A percentile compares a stretch with the other conserved stretches of the same genome.
Evolutionary conservation across 2,888 invertebrate genomes (phyloP).

Genomic region (Hylaea fasciaria): DNA sequence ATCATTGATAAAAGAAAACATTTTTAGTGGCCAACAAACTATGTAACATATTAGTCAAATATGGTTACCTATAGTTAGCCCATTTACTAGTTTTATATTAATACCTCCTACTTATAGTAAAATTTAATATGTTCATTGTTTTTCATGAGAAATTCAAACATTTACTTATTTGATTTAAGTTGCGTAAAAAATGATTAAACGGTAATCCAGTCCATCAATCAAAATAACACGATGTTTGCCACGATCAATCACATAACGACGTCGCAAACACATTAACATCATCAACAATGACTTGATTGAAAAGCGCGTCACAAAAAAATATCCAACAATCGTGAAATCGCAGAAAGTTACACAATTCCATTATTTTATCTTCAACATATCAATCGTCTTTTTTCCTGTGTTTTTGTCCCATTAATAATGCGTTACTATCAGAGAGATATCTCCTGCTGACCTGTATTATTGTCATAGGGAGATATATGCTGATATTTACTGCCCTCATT

Average conservation of each 20-base stretch:
- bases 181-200: too few relatives aligned
- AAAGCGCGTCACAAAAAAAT: constrained; percentile 20
- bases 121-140: too few relatives aligned
- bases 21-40: too few relatives aligned
- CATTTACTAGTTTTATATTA: too few relatives aligned
- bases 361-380: constrained; percentile 70
- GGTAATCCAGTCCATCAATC: constrained; percentile 8
- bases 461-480: constrained; percentile 83
- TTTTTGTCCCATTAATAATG: constrained; percentile 82
- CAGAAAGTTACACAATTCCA: constrained; percentile 64
- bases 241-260: constrained; percentile 12
- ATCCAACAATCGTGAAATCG: constrained; percentile 46
- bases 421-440: constrained; percentile 77
- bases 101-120: too few relatives aligned
- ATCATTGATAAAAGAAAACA: too few relatives aligned
- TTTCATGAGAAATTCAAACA: too few relatives aligned
- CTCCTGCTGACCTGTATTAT: constrained; percentile 85
- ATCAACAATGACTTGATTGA: constrained; percentile 5
- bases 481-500: constrained; percentile 82
- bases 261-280: constrained; percentile 12
- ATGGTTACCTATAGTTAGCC: too few relatives aligned
- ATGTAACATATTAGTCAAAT: too few relatives aligned
- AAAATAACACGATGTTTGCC: constrained; percentile 13
- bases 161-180: too few relatives aligned
- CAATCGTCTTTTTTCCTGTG: constrained; percentile 78